Evolutionary conservation across 2,888 invertebrate genomes (phyloP), one percentile per base, ranked within the genome.

Genomic region (Protophormia terraenovae): DNA sequence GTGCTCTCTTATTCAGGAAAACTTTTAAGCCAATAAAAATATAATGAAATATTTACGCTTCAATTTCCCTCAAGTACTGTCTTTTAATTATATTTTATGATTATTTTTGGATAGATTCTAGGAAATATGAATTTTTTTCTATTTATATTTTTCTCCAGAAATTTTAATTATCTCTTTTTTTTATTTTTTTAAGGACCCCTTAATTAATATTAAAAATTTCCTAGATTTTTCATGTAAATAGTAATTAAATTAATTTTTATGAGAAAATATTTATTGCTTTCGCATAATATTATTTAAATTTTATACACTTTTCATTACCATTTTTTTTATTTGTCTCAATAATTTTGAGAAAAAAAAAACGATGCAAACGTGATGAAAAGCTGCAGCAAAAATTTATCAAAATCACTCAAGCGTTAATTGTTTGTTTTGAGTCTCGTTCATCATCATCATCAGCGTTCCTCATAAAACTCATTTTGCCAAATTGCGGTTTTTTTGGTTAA

Each of bases 361-460:
- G 58, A 19, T 12, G 22, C 32, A 47, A 64, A 76, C 14, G 29
- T 81, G 32, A 76, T 69, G 69, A 82, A 78, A 83, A 73, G 47
- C 72, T 72, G 77, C 27, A 60, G 41, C 22, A 71, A 71, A 86
- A 89, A 90, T 88, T 89, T 88, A 88, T 86, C 81, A 88, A 89
- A 91, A 88, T 88, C 89, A 89, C 86, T 88, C 89, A 86, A 87
- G 89, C 90, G 89, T 91, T 89, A 88, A 88, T 88, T 87, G 90
- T 90, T 91, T 90, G 89, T 88, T 86, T 88, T 90, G 88, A 89
- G 91, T 90, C 91, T 91, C 91, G 90, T 89, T 89, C 87, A 88
- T 89, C 87, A 89, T 89, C 89, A 67, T 58, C 69, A 55, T 45
- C 58, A 64, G 47, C 71, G 69, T 58, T 35, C 24, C 12, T 77